phyloP scores from a whole-genome alignment of 2,888 invertebrate genomes.

The Caenorhabditis uteleia region DNA sequence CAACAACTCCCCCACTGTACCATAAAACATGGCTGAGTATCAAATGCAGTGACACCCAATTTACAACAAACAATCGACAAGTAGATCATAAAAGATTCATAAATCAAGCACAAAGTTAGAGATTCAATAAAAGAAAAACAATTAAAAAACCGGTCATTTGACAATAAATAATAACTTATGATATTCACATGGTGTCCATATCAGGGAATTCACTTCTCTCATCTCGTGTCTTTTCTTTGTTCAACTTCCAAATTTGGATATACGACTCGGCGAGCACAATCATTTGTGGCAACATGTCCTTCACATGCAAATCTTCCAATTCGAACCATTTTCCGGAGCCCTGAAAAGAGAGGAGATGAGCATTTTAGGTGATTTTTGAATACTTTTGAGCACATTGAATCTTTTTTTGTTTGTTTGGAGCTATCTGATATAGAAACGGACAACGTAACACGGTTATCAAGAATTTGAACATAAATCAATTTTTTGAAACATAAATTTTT shows the following conservation, averaged over 20 bases:
- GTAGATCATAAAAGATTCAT: too few species aligned
- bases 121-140: too few species aligned
- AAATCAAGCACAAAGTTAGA: too few species aligned
- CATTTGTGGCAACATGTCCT: slow-evolving; percentile 98
- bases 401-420: background rate
- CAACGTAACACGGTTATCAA: background rate
- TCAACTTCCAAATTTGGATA: slow-evolving; percentile 76
- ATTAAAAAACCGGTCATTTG: too few species aligned
- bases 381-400: background rate
- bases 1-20: too few species aligned
- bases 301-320: slow-evolving; percentile 93
- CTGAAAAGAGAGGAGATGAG: slow-evolving; percentile 67
- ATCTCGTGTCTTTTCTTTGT: slow-evolving; percentile 64
- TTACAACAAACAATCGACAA: too few species aligned
- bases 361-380: background rate
- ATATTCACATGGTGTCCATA: slow-evolving; percentile 8
- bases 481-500: background rate
- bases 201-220: slow-evolving; percentile 56
- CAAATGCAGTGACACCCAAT: too few species aligned
- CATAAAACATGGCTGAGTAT: too few species aligned
- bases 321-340: slow-evolving; percentile 86
- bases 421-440: slow-evolving; percentile 9
- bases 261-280: slow-evolving; percentile 98
- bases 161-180: background rate
- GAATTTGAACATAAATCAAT: background rate